phyloP scores from a whole-genome alignment of 2,888 invertebrate genomes.

The Cancer borealis region DNA sequence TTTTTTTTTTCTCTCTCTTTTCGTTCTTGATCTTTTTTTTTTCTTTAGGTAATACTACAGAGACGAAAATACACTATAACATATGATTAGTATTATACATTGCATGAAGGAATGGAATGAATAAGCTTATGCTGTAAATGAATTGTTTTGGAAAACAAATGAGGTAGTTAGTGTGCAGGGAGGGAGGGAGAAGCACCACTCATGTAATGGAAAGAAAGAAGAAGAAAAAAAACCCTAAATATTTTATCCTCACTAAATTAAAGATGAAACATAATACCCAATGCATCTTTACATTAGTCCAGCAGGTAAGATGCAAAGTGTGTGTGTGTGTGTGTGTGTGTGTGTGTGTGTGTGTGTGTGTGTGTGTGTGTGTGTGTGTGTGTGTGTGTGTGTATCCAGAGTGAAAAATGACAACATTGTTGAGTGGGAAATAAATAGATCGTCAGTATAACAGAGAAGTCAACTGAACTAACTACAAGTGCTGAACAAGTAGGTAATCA shows the following conservation, averaged over 20 bases:
- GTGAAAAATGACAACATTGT: background rate
- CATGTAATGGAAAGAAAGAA: background rate
- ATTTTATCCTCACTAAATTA: too few relatives aligned
- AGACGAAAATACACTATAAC: background rate
- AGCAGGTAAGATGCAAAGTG: too few relatives aligned
- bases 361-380: background rate
- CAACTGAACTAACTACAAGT: background rate
- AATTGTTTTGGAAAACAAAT: too few relatives aligned
- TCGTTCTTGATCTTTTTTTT: background rate
- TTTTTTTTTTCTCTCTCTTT: background rate
- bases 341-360: background rate
- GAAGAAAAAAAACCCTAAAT: too few relatives aligned
- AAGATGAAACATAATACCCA: background rate
- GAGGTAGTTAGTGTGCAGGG: background rate
- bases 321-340: background rate
- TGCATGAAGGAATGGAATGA: background rate
- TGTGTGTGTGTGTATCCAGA: background rate
- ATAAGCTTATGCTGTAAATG: too few relatives aligned
- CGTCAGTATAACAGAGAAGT: background rate
- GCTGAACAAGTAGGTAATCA: background rate
- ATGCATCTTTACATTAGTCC: background rate
- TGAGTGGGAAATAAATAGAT: background rate
- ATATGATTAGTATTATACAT: background rate
- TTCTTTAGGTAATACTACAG: background rate
- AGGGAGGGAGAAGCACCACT: background rate